phyloP scores from a whole-genome alignment of 2,888 invertebrate genomes.

The Temnothorax ravouxi region DNA sequence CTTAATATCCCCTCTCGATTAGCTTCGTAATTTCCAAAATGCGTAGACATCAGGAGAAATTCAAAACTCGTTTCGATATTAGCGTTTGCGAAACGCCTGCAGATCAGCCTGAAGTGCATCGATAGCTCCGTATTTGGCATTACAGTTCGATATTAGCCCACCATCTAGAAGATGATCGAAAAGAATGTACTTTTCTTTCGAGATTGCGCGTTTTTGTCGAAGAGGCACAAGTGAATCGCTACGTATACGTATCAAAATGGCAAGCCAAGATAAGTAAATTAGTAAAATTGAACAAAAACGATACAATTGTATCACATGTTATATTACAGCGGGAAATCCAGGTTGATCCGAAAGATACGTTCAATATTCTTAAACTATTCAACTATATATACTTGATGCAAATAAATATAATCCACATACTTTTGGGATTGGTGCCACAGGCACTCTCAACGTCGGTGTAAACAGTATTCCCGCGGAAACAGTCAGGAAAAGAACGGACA shows the following conservation, averaged over 20 bases:
- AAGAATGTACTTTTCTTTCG: not conserved
- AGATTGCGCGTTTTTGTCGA: not conserved
- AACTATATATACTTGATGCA: not conserved
- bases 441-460: constrained; percentile 88
- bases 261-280: not conserved
- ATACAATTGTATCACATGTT: not conserved
- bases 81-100: constrained; percentile 88
- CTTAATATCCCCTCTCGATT: constrained; percentile 92
- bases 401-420: constrained; percentile 29
- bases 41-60: constrained; percentile 91
- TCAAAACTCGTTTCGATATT: constrained; percentile 92
- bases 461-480: constrained; percentile 89
- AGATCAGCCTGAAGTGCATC: constrained; percentile 87
- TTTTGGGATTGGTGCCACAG: constrained; percentile 87
- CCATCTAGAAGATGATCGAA: constrained; percentile 68
- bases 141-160: constrained; percentile 87
- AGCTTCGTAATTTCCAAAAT: constrained; percentile 92
- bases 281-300: not conserved
- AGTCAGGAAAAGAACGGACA: constrained; percentile 87
- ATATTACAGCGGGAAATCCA: not conserved
- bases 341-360: not conserved
- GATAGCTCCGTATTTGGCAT: constrained; percentile 90
- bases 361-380: not conserved
- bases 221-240: not conserved
- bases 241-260: not conserved